These are phyloP conservation scores for Mixornis gularis DNA, from an alignment of 2,113 vertebrate species.

Conservation along the genomic window DNA sequence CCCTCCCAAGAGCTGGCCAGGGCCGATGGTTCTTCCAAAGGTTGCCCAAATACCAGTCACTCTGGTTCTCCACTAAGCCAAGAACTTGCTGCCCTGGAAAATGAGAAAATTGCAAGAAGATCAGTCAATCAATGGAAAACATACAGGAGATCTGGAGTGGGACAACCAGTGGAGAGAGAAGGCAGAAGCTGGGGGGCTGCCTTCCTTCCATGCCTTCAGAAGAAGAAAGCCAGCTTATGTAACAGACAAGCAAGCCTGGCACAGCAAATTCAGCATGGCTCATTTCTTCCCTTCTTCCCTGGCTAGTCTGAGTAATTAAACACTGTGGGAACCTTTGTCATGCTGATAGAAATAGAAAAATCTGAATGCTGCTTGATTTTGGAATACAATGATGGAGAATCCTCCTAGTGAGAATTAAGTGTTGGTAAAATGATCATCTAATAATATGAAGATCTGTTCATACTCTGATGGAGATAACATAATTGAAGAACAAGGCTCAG, in stretches of 20 bases:
- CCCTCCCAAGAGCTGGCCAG: constrained; percentile 93
- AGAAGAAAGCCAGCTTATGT: neutral
- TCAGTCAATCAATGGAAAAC: neutral
- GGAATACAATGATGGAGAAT: constrained; percentile 11
- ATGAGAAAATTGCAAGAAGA: constrained; percentile 18
- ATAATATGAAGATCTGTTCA: constrained; percentile 26
- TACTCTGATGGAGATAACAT: neutral
- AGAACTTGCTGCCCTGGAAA: constrained; percentile 93
- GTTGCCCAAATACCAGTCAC: constrained; percentile 98
- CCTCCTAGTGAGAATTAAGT: neutral
- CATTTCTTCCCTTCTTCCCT: constrained; percentile 27
- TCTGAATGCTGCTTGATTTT: constrained; percentile 8
- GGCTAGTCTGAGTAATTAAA: constrained; percentile 51
- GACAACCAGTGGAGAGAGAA: neutral
- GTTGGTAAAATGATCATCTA: constrained; percentile 25
- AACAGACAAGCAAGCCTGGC: neutral
- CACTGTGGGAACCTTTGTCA: constrained; percentile 40
- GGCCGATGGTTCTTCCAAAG: constrained; percentile 98
- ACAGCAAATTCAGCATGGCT: neutral
- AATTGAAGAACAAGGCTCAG: constrained; percentile 1
- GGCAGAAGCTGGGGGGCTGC: neutral
- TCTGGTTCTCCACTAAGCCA: constrained; percentile 97
- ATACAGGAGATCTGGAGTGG: neutral
- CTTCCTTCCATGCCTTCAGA: neutral
- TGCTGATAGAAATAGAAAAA: constrained; percentile 38